Conservation (phyloP, 2,797 vertebrate genomes). For the Platalea minor region DNA sequence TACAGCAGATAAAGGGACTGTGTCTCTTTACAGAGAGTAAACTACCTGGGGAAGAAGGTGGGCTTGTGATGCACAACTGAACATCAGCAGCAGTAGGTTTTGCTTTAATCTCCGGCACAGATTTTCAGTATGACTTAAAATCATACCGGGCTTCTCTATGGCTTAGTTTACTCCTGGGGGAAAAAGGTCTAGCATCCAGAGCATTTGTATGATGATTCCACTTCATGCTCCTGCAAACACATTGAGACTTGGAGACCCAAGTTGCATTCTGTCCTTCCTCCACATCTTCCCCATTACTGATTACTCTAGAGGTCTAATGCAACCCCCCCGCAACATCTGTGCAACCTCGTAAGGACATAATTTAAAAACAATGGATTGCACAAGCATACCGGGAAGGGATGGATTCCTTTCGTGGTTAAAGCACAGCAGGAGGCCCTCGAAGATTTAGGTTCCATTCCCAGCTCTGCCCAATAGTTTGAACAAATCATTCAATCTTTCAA, state of each 20-base stretch:
- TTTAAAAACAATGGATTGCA: conserved; percentile 27
- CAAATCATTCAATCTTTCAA: conserved; percentile 4
- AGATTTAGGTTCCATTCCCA: conserved; percentile 31
- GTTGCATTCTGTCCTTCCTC: neutral
- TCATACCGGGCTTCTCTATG: neutral
- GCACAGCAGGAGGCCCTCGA: neutral
- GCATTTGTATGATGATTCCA: neutral
- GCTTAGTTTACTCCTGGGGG: neutral
- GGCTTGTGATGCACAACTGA: neutral
- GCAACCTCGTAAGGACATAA: neutral
- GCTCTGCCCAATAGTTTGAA: neutral
- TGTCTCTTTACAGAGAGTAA: neutral
- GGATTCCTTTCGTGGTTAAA: conserved; percentile 7
- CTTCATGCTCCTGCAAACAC: neutral
- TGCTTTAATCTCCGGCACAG: neutral
- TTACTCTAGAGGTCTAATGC: neutral
- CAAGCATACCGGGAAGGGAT: neutral
- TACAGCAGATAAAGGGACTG: neutral
- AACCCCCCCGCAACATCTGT: neutral
- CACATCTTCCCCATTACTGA: neutral
- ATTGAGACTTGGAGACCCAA: neutral
- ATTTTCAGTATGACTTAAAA: neutral
- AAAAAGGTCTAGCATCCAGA: neutral
- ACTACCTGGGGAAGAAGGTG: neutral
- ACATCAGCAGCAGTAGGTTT: neutral